A percentile compares a stretch with the other conserved stretches of the same genome.
Evolutionary conservation across 23 tunicate species (phyloP).

Genomic region (Styela clava): DNA sequence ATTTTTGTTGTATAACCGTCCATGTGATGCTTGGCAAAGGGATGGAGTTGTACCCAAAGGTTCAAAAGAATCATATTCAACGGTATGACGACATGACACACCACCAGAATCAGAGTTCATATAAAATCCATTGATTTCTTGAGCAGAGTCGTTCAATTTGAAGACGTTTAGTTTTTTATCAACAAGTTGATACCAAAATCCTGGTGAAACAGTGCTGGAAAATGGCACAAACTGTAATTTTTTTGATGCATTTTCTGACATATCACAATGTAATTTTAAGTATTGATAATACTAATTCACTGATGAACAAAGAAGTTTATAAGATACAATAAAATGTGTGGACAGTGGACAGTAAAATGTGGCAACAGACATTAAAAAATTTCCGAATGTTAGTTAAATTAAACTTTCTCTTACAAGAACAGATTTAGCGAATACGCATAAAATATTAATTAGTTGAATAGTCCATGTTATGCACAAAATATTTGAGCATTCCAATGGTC

Average conservation of each 20-base stretch:
- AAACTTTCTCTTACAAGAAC: too few species aligned
- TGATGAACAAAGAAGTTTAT: too few species aligned
- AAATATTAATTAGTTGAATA: too few species aligned
- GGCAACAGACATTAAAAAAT: too few species aligned
- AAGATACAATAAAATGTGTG: too few species aligned
- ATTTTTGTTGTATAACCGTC: conserved; percentile 74
- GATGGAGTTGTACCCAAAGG: conserved; percentile 28
- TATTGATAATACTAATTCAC: too few species aligned
- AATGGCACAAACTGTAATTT: conserved; percentile 63
- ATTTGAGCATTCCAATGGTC: too few species aligned
- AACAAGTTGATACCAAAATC: conserved; percentile 88
- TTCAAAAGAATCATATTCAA: conserved; percentile 81
- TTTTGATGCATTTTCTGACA: background rate
- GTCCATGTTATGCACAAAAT: too few species aligned
- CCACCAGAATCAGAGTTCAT: conserved; percentile 59
- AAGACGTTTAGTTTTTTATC: conserved; percentile 80
- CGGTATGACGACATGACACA: conserved; percentile 57
- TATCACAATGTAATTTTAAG: too few species aligned
- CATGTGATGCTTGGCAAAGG: conserved; percentile 47
- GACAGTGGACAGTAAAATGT: too few species aligned
- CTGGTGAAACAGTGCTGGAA: conserved; percentile 65
- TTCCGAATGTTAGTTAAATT: too few species aligned
- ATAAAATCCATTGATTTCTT: conserved; percentile 63
- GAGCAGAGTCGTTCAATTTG: conserved; percentile 66
- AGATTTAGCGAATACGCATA: too few species aligned